phyloP scores from a whole-genome alignment of 2,797 vertebrate genomes.

The Chelmon rostratus region DNA sequence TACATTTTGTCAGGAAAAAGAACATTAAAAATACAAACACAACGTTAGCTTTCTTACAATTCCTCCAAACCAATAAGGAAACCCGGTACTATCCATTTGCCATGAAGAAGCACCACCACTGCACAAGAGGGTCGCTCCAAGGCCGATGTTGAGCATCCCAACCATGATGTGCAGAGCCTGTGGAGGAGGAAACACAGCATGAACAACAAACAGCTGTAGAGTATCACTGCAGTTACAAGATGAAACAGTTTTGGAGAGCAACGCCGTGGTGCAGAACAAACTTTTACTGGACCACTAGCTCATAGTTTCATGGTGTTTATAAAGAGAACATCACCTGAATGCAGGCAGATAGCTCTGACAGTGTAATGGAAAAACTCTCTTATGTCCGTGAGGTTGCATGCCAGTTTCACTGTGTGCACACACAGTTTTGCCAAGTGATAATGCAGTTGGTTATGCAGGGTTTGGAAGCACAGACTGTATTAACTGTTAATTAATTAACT shows the following conservation, averaged over 20 bases:
- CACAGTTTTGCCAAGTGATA: too few species aligned
- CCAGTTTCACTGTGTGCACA: too few species aligned
- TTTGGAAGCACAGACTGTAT: too few species aligned
- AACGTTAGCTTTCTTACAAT: conserved; percentile 67
- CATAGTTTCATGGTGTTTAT: background rate
- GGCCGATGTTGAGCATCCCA: conserved; percentile 75
- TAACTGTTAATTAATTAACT: too few species aligned
- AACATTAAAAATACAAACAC: background rate
- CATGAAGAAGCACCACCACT: rapidly evolving
- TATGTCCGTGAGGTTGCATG: too few species aligned
- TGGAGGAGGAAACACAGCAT: background rate
- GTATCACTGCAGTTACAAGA: background rate
- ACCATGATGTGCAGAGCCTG: conserved; percentile 83
- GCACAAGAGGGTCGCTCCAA: background rate
- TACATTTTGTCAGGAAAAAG: too few species aligned
- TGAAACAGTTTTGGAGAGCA: background rate
- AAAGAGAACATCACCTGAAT: background rate
- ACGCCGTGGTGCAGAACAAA: background rate
- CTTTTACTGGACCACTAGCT: background rate
- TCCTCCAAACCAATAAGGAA: conserved; percentile 68
- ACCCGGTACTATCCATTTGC: rapidly evolving
- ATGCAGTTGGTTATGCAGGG: too few species aligned
- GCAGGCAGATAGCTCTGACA: too few species aligned
- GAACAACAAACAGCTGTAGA: background rate
- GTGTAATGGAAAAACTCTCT: too few species aligned